Evolutionary conservation across 2,113 vertebrate genomes (phyloP).

Genomic region (Trogon melanurus): DNA sequence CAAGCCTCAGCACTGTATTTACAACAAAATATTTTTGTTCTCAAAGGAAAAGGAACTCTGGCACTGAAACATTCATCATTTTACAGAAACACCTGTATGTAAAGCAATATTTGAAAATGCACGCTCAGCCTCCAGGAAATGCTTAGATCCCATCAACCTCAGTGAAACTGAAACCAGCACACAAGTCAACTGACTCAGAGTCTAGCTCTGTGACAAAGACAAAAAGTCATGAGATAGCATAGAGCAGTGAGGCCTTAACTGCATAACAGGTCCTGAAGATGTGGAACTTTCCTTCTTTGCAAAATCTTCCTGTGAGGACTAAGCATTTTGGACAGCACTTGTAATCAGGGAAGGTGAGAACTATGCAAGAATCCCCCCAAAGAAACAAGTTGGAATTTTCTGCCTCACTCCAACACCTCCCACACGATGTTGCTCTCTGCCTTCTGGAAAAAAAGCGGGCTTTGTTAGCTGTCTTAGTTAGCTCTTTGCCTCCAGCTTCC

Average conservation of each 20-base stretch:
- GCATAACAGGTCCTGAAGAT: background rate
- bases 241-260: background rate
- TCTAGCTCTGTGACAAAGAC: background rate
- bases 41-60: background rate
- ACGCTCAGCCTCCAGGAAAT: background rate
- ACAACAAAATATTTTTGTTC: background rate
- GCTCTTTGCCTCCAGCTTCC: background rate
- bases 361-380: background rate
- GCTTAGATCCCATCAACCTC: background rate
- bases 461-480: rapidly evolving
- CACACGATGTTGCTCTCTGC: background rate
- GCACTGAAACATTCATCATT: background rate
- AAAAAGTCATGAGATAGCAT: background rate
- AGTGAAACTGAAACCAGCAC: background rate
- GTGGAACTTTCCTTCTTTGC: background rate
- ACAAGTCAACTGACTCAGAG: background rate
- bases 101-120: background rate
- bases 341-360: background rate
- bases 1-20: background rate
- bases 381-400: background rate
- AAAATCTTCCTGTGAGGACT: background rate
- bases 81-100: background rate
- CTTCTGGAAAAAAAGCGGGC: background rate
- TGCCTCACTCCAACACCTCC: background rate
- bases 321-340: background rate